Evolutionary conservation across 1,140 invertebrate genomes (phyloP), one percentile per base, ranked within the genome.

Genomic region (Megalonaias nervosa): DNA sequence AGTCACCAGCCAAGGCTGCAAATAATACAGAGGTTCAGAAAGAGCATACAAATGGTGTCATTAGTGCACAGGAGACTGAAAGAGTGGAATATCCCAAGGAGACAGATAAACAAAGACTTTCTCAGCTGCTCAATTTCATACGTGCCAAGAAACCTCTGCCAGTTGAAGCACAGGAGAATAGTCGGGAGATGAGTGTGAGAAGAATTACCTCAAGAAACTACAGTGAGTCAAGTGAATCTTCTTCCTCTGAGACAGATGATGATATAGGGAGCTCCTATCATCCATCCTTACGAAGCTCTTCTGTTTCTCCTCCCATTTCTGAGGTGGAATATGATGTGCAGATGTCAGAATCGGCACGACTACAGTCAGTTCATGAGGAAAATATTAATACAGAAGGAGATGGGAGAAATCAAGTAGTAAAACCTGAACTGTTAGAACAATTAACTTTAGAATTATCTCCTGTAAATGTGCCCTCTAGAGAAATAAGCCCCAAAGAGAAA

Each of bases 181-280:
- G 19, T 38, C 58, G 26, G 26, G 76, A 78, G 19, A 78, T 67
- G 23, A 71, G 74, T 64, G 71, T 78, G 19, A 60, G 64, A 48
- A 64, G 59, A 14, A 38, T 78, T 23, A 78, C 58, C 13, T 68
- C 76, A n/a, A 57, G 76, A 57, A 55, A 66, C 13, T 78, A 78
- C 62, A 78, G 76, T 69, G 76, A 74, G 60, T 78, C 76, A 5
- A 78, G 76, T 69, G 76, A 78, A 48, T 78, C 76, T 48, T 48
- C 38, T 48, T 48, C 38, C 38, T 48, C 38, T 60, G 67, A 67
- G n/a, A 73, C 76, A n/a, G 76, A 78, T 74, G 26, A 21, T 38
- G 75, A 71, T 16, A 17, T 78, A 14, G 65, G 31, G 4, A 31
- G 21, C 26, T 17, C 21, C 0, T 67, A 11, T 67, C 65, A 21